Evolutionary conservation across 2,113 vertebrate genomes (phyloP), one percentile per base, ranked within the genome.

Genomic region (Pachycephala philippinensis): DNA sequence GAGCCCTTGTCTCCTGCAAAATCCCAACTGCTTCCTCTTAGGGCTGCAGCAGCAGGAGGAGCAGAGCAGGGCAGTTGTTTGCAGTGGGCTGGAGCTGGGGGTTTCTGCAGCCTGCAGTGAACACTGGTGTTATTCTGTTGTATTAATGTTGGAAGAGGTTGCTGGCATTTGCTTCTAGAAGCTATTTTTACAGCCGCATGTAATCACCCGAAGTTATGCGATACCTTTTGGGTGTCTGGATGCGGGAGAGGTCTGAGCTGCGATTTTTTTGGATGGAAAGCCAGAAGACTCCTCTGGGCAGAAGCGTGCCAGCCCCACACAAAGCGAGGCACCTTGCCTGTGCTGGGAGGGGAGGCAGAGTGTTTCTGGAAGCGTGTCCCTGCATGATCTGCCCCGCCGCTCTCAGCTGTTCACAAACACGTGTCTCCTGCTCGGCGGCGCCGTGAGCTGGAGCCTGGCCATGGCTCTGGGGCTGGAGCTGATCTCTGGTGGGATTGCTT

Each of bases 381-480:
- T 88, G 86, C 64, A 26, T 23, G 89, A 79, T 91, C 91, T 47
- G 22, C 82, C 72, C 89, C 8, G 31, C 49, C 3, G 0, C 37
- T 28, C 90, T 90, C 66, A 75, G 92, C 91, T 84, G 78, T 90
- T 83, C 22, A 63, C 86, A 31, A 59, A 84, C 90, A 65, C 50
- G 57, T 71, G 82, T 33, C 87, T 91, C 80, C 1, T 27, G 84
- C 81, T 91, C 15, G 8, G 69, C 33, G 0, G 90, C 3, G 37
- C 84, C 7, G 7, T 45, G 75, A 61, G 88, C 95, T 95, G 95
- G 94, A 92, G 1, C 54, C 40, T 2, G 69, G 91, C 95, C 93
- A 84, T 30, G 93, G 89, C 91, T 87, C 72, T 61, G 87, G 54
- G 89, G 91, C 90, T 91, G 85, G 91, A 74, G 93, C 92, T 52